Conservation (phyloP, 2,888 invertebrate genomes). For the Pollenia griseotomentosa region DNA sequence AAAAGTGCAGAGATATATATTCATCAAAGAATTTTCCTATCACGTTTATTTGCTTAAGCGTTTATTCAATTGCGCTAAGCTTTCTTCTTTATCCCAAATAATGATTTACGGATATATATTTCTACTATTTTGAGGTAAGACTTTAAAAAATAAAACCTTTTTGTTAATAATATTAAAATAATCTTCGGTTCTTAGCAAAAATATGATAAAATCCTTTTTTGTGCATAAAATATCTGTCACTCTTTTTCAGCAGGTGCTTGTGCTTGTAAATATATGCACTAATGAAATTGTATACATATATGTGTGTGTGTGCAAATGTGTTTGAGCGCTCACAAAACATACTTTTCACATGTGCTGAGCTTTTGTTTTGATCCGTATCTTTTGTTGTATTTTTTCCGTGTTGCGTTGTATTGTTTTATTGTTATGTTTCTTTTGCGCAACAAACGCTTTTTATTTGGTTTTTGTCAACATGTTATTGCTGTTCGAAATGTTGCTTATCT, state of each 20-base stretch:
- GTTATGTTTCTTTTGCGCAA: constrained; percentile 18
- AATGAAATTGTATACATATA: not conserved
- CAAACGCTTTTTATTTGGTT: constrained; percentile 44
- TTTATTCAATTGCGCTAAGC: too few relatives aligned
- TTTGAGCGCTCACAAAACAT: not conserved
- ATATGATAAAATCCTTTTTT: not conserved
- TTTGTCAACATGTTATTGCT: constrained; percentile 38
- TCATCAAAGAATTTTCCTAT: too few relatives aligned
- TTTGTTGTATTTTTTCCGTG: constrained; percentile 10
- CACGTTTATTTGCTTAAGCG: too few relatives aligned
- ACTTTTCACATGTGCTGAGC: constrained; percentile 23
- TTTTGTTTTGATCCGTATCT: constrained; percentile 15
- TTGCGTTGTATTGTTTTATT: constrained; percentile 7
- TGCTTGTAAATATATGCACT: not conserved
- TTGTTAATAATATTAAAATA: too few relatives aligned
- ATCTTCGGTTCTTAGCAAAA: too few relatives aligned
- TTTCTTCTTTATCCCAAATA: too few relatives aligned
- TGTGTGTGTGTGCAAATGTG: not conserved
- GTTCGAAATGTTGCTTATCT: not conserved
- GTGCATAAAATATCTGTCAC: not conserved
- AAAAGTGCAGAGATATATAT: too few relatives aligned
- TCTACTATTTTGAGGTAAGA: too few relatives aligned
- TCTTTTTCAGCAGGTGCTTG: constrained; percentile 16
- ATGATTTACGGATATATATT: too few relatives aligned
- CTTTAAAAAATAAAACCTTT: too few relatives aligned